Conservation (phyloP, 2,888 invertebrate species). For the Trisateles emortualis region DNA sequence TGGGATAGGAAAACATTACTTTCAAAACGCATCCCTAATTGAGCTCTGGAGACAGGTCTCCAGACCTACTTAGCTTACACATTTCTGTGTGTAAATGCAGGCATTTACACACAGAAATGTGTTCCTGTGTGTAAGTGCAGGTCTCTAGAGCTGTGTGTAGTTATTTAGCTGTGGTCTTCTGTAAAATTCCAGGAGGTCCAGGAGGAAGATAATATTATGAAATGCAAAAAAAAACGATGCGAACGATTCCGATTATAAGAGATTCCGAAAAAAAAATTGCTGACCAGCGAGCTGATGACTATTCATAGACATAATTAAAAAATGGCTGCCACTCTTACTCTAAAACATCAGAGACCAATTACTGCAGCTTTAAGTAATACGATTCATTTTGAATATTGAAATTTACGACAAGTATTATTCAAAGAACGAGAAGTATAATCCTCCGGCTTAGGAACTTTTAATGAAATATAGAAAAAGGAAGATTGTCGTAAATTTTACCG, state of each 20-base stretch:
- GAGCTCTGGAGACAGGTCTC: too few species aligned
- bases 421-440: slow-evolving; percentile 57
- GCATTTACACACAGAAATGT: too few species aligned
- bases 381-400: slow-evolving; percentile 48
- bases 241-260: background rate
- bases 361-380: slow-evolving; percentile 42
- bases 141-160: too few species aligned
- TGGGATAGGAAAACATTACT: too few species aligned
- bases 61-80: too few species aligned
- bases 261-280: slow-evolving; percentile 12
- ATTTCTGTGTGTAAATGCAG: too few species aligned
- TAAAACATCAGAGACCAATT: slow-evolving; percentile 43
- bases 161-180: too few species aligned
- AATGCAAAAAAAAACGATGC: too few species aligned
- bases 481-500: slow-evolving; percentile 59
- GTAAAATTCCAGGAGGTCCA: too few species aligned
- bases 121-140: too few species aligned
- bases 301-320: slow-evolving; percentile 41
- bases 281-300: slow-evolving; percentile 8
- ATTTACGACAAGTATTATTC: slow-evolving; percentile 55
- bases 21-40: too few species aligned
- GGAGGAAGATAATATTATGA: too few species aligned
- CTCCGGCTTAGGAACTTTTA: slow-evolving; percentile 62
- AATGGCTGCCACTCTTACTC: slow-evolving; percentile 33
- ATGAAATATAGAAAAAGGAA: slow-evolving; percentile 64